Base-by-base conservation (phyloP, 1,140 invertebrate genomes). In the Lasioglossum albipes region DNA sequence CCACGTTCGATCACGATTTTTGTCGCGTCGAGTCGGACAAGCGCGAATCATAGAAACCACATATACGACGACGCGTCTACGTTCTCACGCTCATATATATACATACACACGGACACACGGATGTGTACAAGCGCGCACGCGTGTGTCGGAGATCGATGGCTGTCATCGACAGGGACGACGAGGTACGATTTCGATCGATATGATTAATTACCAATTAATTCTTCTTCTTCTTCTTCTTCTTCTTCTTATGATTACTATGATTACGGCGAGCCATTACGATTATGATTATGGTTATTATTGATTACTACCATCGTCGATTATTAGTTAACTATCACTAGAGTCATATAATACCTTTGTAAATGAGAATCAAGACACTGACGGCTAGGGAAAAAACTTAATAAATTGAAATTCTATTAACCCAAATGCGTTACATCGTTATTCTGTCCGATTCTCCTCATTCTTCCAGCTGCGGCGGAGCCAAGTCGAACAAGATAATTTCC, bases 381-480 rank as follows among this genome's bases (percentile, higher is more conserved):
- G 90, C 90, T 91, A 91, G 90, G 89, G 83, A 85, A 85, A 79
- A 75, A 91, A 92, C 91, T 90, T 90, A 92, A 91, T 92, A 92
- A 92, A 92, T 92, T 92, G 89, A 91, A 92, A 92, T 91, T 92
- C 90, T 92, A 92, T 92, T 91, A 92, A 92, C 88, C 87, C 79
- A 89, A 91, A 89, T 76, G 90, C 74, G 70, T 91, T 86, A 71
- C 22, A 86, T 83, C 70, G 72, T 89, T 66, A 79, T 81, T 76
- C 82, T 64, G 36, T 4, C 2, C 36, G 36, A 36, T 36, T 36
- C 36, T 36, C 36, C 36, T 36, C 2, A 36, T 36, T 36, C 36
- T 36, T 36, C 5, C 36, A 36, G 36, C 36, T 36, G 36, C 36
- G 2, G 36, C 36, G 36, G 5, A 36, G 3, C 3, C 36, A 36